phyloP scores from a whole-genome alignment of 2,888 invertebrate genomes.

The Meliscaeva auricollis region DNA sequence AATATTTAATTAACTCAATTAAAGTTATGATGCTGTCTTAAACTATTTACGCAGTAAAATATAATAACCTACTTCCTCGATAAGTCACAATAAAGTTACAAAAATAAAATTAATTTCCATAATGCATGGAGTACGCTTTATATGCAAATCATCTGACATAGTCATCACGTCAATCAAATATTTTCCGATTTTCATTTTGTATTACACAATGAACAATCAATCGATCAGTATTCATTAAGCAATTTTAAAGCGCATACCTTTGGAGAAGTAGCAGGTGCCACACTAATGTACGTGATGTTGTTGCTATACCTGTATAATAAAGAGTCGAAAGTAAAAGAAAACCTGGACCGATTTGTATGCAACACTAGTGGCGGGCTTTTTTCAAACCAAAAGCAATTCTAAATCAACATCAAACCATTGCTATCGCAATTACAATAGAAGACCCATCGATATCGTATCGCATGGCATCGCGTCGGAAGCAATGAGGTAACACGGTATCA shows the following conservation, averaged over 20 bases:
- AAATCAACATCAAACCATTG: conserved; percentile 56
- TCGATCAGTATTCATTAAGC: conserved; percentile 58
- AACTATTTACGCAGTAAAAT: not conserved
- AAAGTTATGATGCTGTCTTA: not conserved
- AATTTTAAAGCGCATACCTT: conserved; percentile 61
- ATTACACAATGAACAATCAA: conserved; percentile 51
- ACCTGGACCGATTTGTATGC: conserved; percentile 61
- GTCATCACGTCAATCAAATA: conserved; percentile 57
- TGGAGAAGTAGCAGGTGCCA: conserved; percentile 53
- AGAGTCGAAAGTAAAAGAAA: conserved; percentile 65
- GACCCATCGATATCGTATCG: not conserved
- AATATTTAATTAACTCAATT: too few species aligned
- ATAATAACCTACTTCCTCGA: conserved; percentile 31
- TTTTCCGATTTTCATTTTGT: conserved; percentile 62
- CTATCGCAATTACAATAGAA: not conserved
- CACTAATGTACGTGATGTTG: conserved; percentile 51
- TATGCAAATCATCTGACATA: conserved; percentile 35
- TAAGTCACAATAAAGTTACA: conserved; percentile 6
- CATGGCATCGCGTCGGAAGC: conserved; percentile 42
- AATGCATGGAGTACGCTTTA: conserved; percentile 14
- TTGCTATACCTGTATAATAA: conserved; percentile 31
- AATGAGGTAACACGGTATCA: conserved; percentile 34
- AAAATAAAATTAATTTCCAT: conserved; percentile 3
- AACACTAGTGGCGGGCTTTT: conserved; percentile 12
- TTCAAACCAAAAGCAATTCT: conserved; percentile 63